These are phyloP conservation scores for Coregonus ussuriensis DNA, from an alignment of 2,797 vertebrate species.

Conservation along the genomic window DNA sequence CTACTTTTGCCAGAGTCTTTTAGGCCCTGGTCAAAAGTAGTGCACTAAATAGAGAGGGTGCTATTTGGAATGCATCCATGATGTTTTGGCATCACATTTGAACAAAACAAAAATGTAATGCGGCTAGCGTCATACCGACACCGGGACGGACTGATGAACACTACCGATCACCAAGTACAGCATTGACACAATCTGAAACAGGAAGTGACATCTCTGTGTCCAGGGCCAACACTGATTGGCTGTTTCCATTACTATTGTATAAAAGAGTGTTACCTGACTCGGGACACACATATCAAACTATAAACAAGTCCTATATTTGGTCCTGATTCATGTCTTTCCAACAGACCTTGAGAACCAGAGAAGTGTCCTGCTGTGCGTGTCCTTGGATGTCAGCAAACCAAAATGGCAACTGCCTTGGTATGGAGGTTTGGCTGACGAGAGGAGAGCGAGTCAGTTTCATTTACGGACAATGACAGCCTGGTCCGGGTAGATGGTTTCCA, in stretches of 20 bases:
- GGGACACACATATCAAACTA: slow-evolving; percentile 5
- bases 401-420: neutral
- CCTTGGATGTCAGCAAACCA: neutral
- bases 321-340: neutral
- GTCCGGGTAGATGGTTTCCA: neutral
- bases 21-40: neutral
- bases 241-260: slow-evolving; percentile 20
- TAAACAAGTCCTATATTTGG: slow-evolving; percentile 14
- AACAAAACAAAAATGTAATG: slow-evolving; percentile 26
- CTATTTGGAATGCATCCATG: neutral
- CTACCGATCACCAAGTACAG: slow-evolving; percentile 30
- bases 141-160: slow-evolving; percentile 22
- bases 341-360: neutral
- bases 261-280: slow-evolving; percentile 23
- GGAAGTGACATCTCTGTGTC: slow-evolving; percentile 33
- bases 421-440: neutral
- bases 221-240: slow-evolving; percentile 9
- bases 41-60: neutral
- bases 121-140: slow-evolving; percentile 33
- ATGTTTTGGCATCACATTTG: slow-evolving; percentile 42
- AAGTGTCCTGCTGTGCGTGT: neutral
- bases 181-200: slow-evolving; percentile 31
- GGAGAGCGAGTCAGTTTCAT: neutral
- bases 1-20: too few relatives aligned
- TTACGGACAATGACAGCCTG: neutral